Evolutionary conservation across 2,113 vertebrate species (phyloP).

Genomic region (Myiozetetes cayanensis): DNA sequence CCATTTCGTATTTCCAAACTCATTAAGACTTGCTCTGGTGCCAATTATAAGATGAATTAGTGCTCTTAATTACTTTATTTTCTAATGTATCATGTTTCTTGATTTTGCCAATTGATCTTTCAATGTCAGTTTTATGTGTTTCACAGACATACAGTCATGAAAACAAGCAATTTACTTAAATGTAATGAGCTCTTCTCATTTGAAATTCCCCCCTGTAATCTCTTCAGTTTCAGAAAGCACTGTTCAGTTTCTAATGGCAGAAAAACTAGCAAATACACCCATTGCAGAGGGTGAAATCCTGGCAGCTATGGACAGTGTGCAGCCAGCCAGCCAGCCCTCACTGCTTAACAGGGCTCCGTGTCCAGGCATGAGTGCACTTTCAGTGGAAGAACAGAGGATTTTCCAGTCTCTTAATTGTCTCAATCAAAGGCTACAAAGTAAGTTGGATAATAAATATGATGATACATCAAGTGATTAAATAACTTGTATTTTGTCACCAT

Average conservation of each 20-base stretch:
- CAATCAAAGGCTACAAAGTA: constrained; percentile 83
- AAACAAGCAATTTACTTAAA: background rate
- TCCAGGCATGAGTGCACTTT: constrained; percentile 64
- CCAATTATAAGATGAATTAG: background rate
- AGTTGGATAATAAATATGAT: constrained; percentile 47
- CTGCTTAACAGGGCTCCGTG: background rate
- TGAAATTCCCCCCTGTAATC: background rate
- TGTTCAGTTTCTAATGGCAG: constrained; percentile 72
- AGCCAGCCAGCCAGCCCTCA: constrained; percentile 38
- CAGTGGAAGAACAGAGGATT: constrained; percentile 85
- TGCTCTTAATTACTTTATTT: background rate
- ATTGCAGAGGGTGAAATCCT: constrained; percentile 66
- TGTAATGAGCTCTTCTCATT: background rate
- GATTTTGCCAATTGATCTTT: background rate
- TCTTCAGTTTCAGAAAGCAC: constrained; percentile 78
- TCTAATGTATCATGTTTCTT: background rate
- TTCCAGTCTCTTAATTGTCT: constrained; percentile 84
- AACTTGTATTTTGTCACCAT: background rate
- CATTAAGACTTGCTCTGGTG: background rate
- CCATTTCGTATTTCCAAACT: background rate
- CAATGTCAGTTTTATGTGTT: background rate
- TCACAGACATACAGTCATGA: background rate
- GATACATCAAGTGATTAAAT: background rate
- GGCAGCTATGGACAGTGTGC: constrained; percentile 63
- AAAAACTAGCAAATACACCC: constrained; percentile 59